These are phyloP conservation scores for Brachyhypopomus gauderio DNA, from an alignment of 2,113 vertebrate species.

Conservation along the genomic window DNA sequence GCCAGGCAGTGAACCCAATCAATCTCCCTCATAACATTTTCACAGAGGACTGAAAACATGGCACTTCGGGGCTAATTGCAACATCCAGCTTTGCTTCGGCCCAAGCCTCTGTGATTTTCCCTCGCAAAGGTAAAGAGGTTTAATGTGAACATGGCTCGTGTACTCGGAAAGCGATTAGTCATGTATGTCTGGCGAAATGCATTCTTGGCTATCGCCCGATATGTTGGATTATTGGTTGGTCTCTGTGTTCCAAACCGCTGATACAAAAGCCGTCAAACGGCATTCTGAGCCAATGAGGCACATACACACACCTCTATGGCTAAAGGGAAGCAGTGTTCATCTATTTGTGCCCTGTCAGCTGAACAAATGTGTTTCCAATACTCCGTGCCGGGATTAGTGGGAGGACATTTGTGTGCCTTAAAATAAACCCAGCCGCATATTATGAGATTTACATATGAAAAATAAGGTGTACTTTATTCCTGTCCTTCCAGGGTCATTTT, in stretches of 20 bases:
- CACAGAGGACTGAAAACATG: background rate
- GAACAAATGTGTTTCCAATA: conserved; percentile 57
- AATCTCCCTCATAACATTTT: conserved; percentile 13
- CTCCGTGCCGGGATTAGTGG: conserved; percentile 24
- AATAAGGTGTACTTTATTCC: conserved; percentile 11
- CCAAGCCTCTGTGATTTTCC: conserved; percentile 1
- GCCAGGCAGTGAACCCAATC: background rate
- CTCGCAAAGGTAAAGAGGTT: background rate
- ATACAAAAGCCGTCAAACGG: conserved; percentile 29
- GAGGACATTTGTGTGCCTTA: conserved; percentile 50
- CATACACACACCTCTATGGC: conserved; percentile 29
- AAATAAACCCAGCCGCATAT: conserved; percentile 48
- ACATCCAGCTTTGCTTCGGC: background rate
- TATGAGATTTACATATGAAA: conserved; percentile 32
- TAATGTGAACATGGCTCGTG: conserved; percentile 19
- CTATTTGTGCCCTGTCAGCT: conserved; percentile 37
- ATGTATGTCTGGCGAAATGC: conserved; percentile 16
- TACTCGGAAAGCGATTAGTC: conserved; percentile 42
- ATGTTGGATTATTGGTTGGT: conserved; percentile 23
- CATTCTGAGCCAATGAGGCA: conserved; percentile 48
- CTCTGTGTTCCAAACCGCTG: conserved; percentile 36
- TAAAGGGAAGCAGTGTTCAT: conserved; percentile 40
- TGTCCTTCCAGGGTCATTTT: conserved; percentile 18
- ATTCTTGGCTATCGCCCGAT: conserved; percentile 29
- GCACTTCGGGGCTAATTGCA: background rate